Base-by-base conservation (phyloP, 1,140 invertebrate species). In the Heterodera schachtii region DNA sequence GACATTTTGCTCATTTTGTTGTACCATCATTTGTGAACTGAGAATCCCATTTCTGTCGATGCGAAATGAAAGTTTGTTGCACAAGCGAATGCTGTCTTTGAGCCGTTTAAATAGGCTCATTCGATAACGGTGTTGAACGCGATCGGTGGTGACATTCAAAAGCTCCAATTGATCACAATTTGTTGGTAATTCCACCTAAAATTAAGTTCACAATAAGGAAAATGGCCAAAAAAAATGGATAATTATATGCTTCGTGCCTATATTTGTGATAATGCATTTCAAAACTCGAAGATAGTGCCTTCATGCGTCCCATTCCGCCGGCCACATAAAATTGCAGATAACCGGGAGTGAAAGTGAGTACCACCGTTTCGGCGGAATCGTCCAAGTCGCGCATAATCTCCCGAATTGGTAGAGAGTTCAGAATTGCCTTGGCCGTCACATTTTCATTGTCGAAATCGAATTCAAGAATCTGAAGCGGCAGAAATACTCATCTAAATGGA, bases 231-330 rank as follows among this genome's bases (percentile, higher is more conserved):
- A 1, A 31, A 31, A 31, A 0, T 31, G 0, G 31, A 31, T 31
- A 1, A 31, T 31, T 31, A 31, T 0, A 31, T 31, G 31, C 31
- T 31, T 31, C 31, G 1, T 31, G 31, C 31, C 31, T 31, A 31
- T 31, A n/a, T 31, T 31, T 31, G 31, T 31, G 31, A 31, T 31
- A 31, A 31, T 31, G 31, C 31, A 31, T 31, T 31, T 31, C 31
- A 31, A 31, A 31, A 69, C 43, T 2, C 8, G 41, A 13, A 19
- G n/a, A 19, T 5, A 69, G n/a, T 52, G 44, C 77, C 47, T 78
- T 78, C 66, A 78, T 78, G 3, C 66, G 52, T 13, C 77, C 77
- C 13, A 78, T 41, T 69, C 66, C 77, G 31, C 77, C 77, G 70
- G 41, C 44, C 9, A 70, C 70, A 21, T 78, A 78, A 46, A 78